phyloP scores from a whole-genome alignment of 1,140 invertebrate genomes.

The Conus betulinus region DNA sequence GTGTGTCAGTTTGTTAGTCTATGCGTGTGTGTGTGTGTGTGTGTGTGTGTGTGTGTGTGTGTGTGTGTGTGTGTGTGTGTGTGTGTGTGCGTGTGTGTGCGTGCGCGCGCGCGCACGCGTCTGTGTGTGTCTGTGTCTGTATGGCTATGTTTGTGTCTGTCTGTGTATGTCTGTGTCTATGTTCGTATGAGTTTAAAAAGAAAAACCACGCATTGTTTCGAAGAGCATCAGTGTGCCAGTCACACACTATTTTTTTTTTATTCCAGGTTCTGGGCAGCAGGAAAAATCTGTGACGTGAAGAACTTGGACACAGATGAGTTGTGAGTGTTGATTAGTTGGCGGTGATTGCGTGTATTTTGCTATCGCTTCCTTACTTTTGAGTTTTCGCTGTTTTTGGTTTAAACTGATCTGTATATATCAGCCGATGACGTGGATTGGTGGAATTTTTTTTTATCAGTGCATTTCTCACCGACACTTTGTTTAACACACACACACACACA shows the following conservation, averaged over 20 bases:
- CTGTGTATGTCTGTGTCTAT: background rate
- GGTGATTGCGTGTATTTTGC: too few relatives aligned
- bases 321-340: slow-evolving; percentile 38
- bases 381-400: background rate
- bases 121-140: too few relatives aligned
- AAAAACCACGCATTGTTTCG: too few relatives aligned
- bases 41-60: background rate
- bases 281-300: slow-evolving; percentile 50
- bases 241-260: background rate
- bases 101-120: too few relatives aligned
- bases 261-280: slow-evolving; percentile 51
- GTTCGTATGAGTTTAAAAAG: too few relatives aligned
- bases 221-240: too few relatives aligned
- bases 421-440: too few relatives aligned
- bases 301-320: slow-evolving; percentile 38
- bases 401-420: background rate
- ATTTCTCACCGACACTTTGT: background rate
- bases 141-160: too few relatives aligned
- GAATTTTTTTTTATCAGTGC: background rate
- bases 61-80: background rate
- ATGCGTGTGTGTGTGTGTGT: background rate
- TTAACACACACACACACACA: too few relatives aligned
- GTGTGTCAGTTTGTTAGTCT: too few relatives aligned
- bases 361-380: background rate
- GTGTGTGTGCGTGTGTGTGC: background rate